phyloP scores from a whole-genome alignment of 2,888 invertebrate genomes.

The Patella depressa region DNA sequence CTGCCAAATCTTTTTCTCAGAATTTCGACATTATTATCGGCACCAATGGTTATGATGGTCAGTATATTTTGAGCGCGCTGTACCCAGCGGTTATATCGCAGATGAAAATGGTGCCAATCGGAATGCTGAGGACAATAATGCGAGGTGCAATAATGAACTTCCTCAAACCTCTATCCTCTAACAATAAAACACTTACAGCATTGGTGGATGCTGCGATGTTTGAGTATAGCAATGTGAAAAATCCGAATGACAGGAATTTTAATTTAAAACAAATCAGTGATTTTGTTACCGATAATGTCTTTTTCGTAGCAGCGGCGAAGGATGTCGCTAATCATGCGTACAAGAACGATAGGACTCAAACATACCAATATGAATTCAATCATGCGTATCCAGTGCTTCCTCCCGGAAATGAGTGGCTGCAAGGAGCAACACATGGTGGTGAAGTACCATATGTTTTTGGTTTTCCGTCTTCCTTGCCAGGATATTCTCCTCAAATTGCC shows the following conservation, averaged over 20 bases:
- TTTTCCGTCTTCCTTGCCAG: not conserved
- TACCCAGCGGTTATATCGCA: not conserved
- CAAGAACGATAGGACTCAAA: not conserved
- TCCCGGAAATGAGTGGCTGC: not conserved
- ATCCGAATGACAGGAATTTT: not conserved
- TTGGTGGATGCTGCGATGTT: not conserved
- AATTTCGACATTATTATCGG: not conserved
- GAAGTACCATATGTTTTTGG: not conserved
- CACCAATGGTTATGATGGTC: not conserved
- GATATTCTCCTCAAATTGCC: not conserved
- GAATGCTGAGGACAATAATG: not conserved
- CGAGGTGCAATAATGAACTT: not conserved
- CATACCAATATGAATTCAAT: constrained; percentile 8
- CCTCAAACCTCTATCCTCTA: not conserved
- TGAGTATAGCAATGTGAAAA: not conserved
- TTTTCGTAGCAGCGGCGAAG: not conserved
- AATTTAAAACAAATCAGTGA: not conserved
- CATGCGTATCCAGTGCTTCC: not conserved
- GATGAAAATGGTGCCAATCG: not conserved
- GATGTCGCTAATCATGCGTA: not conserved
- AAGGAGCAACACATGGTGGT: not conserved
- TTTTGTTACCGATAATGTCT: not conserved
- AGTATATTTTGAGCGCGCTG: not conserved
- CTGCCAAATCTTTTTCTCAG: not conserved
- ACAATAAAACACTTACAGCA: not conserved